Percentiles rank a stretch among this genome's conserved stretches.
Conservation (phyloP, 2,888 invertebrate genomes). For the Odontocolon sp. region DNA sequence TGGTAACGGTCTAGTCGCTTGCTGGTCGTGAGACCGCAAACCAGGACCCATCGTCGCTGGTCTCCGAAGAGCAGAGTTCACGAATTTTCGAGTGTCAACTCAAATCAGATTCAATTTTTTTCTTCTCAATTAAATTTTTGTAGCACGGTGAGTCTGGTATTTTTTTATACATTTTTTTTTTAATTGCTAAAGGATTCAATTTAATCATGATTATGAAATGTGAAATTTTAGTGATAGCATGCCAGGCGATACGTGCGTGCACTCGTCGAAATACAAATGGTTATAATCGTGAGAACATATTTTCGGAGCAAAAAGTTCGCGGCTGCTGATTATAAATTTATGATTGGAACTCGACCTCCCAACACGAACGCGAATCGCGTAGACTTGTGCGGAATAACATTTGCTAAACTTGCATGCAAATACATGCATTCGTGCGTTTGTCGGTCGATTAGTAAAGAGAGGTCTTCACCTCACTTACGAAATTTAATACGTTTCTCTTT, state of each 20-base stretch:
- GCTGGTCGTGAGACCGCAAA: slow-evolving; percentile 74
- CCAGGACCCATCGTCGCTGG: slow-evolving; percentile 63
- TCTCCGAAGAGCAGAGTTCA: slow-evolving; percentile 34
- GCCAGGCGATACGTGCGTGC: too few species aligned
- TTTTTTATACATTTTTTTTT: neutral
- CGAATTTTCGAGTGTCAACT: slow-evolving; percentile 41
- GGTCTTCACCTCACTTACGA: neutral
- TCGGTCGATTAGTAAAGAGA: slow-evolving; percentile 13
- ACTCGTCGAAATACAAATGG: too few species aligned
- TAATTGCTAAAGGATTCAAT: neutral
- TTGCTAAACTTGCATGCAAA: slow-evolving; percentile 34
- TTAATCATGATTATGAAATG: too few species aligned
- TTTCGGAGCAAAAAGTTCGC: slow-evolving; percentile 28
- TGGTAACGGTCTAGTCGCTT: slow-evolving; percentile 77
- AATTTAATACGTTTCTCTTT: neutral
- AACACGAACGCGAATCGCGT: neutral
- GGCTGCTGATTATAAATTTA: slow-evolving; percentile 40
- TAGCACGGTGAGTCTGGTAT: slow-evolving; percentile 33
- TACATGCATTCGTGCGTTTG: neutral
- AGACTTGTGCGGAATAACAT: slow-evolving; percentile 19
- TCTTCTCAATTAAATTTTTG: slow-evolving; percentile 12
- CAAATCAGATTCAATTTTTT: slow-evolving; percentile 13
- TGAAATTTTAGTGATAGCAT: too few species aligned
- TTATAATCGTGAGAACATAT: slow-evolving; percentile 36
- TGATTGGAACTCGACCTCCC: slow-evolving; percentile 16